These are phyloP conservation scores for Sinocyclocheilus rhinocerous DNA, from an alignment of 2,113 vertebrate genomes.

Conservation along the genomic window DNA sequence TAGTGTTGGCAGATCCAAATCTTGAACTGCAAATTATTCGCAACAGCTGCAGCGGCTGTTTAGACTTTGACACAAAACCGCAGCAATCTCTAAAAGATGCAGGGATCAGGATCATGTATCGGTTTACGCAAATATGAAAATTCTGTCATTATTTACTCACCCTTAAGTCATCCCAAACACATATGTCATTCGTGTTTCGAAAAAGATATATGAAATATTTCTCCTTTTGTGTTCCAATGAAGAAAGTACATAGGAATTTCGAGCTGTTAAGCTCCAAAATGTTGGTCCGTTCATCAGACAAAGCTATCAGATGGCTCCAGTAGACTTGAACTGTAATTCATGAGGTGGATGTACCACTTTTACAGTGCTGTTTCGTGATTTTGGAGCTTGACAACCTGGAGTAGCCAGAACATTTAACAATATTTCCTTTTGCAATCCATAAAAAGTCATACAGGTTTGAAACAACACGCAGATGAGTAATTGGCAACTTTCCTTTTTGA, in stretches of 20 bases:
- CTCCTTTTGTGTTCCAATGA: neutral
- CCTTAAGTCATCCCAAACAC: neutral
- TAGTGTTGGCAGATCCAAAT: conserved; percentile 72
- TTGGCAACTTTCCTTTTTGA: neutral
- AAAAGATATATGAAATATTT: neutral
- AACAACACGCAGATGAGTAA: neutral
- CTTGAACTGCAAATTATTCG: conserved; percentile 70
- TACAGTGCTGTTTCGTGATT: neutral
- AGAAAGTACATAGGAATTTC: neutral
- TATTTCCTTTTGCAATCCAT: neutral
- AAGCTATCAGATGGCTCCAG: neutral
- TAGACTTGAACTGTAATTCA: neutral
- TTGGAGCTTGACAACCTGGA: neutral
- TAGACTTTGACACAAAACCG: conserved; percentile 66
- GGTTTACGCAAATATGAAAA: conserved; percentile 42
- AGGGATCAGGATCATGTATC: neutral
- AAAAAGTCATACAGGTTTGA: neutral
- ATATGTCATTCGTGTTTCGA: neutral
- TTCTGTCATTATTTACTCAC: neutral
- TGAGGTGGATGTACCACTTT: neutral
- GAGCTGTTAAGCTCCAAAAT: neutral
- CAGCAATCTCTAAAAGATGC: neutral
- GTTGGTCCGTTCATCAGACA: neutral
- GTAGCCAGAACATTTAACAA: neutral
- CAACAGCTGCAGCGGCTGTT: conserved; percentile 76